Evolutionary conservation across 2,888 invertebrate species (phyloP), one percentile per base, ranked within the genome.

Genomic region (Phorcus lineatus): DNA sequence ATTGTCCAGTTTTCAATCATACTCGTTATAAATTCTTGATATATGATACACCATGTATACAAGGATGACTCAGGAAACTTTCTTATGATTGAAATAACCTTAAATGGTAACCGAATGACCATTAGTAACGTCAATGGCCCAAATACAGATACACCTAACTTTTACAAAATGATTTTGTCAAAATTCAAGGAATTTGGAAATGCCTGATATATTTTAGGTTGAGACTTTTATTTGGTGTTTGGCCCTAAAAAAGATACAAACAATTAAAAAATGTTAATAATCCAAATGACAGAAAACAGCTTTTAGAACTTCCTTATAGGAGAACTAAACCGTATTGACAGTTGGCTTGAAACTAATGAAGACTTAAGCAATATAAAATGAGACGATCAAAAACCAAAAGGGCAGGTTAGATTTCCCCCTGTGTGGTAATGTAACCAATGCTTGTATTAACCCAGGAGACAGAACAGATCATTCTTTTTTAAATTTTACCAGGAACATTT

Each of bases 401-500:
- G 80, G 53, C 13, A 62, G 80, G 40, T 17, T 80, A 19, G 57
- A 76, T 77, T 80, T 76, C 11, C 77, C 66, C 22, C 52, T 79
- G 19, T 17, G 28, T 54, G 13, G n/a, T 11, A 11, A 47, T 13
- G 47, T 47, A 9, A 11, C 11, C 47, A 6, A 47, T 11, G 17
- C 16, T 9, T 13, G 9, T 78, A 17, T 22, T 22, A 77, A 80
- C n/a, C 36, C 77, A 54, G 55, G 80, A 11, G 77, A 80, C 36
- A 66, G 74, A 55, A 70, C 77, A 31, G 76, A 80, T 24, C 76
- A 80, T 22, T 80, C 67, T 0, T 13, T 28, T 52, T 57, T 79
- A 28, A 36, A 55, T 24, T 22, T 79, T 54, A 16, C 19, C 47
- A 17, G 74, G 19, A 31, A 79, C 24, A 24, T 74, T 22, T 55